Evolutionary conservation across 37 sponge, comb jelly and placozoan genomes (phyloP), one percentile per base, ranked within the genome.

Genomic region (Corticium candelabrum): DNA sequence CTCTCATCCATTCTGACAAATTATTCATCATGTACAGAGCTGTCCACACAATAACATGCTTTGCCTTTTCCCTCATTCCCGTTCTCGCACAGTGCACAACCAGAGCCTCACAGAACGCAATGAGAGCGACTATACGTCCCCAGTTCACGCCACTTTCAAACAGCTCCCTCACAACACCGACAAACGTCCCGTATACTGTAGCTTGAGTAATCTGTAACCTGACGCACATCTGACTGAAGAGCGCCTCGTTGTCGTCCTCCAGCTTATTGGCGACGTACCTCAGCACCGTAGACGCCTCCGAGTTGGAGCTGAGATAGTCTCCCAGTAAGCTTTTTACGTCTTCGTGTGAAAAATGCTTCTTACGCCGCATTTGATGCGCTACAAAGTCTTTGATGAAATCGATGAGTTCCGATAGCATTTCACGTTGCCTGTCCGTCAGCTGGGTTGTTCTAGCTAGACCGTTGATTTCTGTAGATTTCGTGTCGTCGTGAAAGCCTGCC

Each of bases 91-190:
- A 86, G 79, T 81, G 39, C 32, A 84, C 77, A 4, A 74, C 82
- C 1, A 86, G 38, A 34, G 75, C 77, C n/a, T 79, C 79, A 30
- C 84, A 40, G 41, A 90, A 90, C 27, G 76, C 82, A 2, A 86
- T 37, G 39, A 90, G 85, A 0, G 84, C 37, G 1, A 90, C 71
- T 29, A 90, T 81, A 35, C 85, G 37, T 11, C 90, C 90, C 84
- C 84, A 89, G 74, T 89, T 79, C 3, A 89, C 41, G 11, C 11
- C 81, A 29, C 78, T 79, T 1, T n/a, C 68, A 62, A 90, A 90
- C 11, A 90, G 34, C 40, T 90, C 80, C 0, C n/a, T 1, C 11
- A 81, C 77, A 5, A 90, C 73, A 15, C 29, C 34, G 39, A 68
- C 35, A 75, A 82, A 86, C n/a, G 79, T 84, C 3, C 50, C 79